phyloP scores from a whole-genome alignment of 2,797 vertebrate species.

The Pangasius djambal region DNA sequence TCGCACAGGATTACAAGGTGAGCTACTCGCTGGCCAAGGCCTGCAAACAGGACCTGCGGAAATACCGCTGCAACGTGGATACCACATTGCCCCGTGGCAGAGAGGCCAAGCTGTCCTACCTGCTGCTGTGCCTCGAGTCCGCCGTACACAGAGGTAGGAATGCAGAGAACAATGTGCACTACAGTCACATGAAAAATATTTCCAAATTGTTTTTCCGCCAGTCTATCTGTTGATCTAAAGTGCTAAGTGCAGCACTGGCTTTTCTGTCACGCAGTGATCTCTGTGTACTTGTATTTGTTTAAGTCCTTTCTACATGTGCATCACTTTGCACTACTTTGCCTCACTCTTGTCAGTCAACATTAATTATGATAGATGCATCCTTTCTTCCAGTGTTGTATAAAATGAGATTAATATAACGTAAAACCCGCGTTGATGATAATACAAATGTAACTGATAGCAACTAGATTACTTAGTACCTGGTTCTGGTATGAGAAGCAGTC shows the following conservation, averaged over 20 bases:
- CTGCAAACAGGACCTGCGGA: constrained; percentile 93
- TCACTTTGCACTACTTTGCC: not conserved
- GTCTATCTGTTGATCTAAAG: not conserved
- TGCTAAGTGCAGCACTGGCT: not conserved
- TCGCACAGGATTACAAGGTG: constrained; percentile 97
- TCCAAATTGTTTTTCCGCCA: not conserved
- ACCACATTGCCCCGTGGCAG: constrained; percentile 88
- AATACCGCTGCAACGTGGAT: constrained; percentile 90
- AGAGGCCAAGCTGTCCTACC: constrained; percentile 93
- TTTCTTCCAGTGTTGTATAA: not conserved
- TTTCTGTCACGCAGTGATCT: not conserved
- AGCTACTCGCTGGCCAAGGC: constrained; percentile 97
- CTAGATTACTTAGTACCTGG: not conserved
- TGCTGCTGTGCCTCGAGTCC: constrained; percentile 93
- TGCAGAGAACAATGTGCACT: not conserved
- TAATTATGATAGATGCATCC: not conserved
- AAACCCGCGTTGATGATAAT: not conserved
- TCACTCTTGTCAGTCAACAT: not conserved
- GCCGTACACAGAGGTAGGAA: constrained; percentile 89
- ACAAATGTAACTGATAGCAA: not conserved
- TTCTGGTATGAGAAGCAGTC: not conserved
- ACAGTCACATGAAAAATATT: not conserved
- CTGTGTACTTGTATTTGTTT: not conserved
- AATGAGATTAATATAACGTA: not conserved
- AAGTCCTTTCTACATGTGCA: not conserved